These are phyloP conservation scores for Spondyliosoma cantharus DNA, from an alignment of 2,797 vertebrate species.

Conservation along the genomic window DNA sequence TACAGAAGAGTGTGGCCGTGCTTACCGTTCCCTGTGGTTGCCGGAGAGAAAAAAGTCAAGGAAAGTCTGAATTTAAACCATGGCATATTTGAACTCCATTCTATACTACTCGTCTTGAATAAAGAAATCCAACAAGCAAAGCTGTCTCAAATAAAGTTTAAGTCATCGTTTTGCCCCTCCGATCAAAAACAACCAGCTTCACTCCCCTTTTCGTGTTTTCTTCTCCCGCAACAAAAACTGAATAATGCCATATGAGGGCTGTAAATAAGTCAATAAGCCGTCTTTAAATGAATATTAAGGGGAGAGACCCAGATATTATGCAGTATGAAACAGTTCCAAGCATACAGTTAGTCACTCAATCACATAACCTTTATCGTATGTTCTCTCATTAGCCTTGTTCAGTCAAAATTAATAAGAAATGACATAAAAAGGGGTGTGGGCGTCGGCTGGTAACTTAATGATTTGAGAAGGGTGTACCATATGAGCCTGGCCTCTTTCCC, in stretches of 20 bases:
- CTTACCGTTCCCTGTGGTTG: neutral
- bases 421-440: too few species aligned
- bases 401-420: neutral
- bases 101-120: neutral
- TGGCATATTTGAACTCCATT: neutral
- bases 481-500: too few species aligned
- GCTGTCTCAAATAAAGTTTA: neutral
- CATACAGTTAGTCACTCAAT: neutral
- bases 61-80: neutral
- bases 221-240: neutral
- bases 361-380: neutral
- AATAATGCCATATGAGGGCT: neutral
- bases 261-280: neutral
- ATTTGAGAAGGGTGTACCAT: too few species aligned
- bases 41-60: neutral
- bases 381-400: constrained; percentile 1
- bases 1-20: neutral
- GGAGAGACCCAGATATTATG: neutral
- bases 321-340: too few species aligned
- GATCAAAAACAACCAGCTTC: neutral
- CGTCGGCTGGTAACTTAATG: too few species aligned
- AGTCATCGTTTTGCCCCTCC: neutral
- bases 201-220: neutral
- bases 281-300: neutral
- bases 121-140: neutral